Conservation (phyloP, 2,113 vertebrate species). For the Lepus europaeus region DNA sequence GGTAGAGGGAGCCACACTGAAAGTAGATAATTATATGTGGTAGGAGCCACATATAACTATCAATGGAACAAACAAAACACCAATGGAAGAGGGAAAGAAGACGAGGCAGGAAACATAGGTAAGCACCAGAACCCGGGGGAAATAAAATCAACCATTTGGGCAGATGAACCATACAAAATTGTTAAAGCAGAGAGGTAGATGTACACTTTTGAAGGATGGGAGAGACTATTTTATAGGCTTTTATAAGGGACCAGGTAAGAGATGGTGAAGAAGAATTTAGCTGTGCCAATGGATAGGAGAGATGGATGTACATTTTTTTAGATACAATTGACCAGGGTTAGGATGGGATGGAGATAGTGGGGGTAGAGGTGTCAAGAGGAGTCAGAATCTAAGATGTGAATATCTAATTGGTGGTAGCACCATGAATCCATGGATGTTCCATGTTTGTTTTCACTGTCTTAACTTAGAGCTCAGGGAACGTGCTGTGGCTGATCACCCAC, state of each 20-base stretch:
- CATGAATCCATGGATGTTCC: not conserved
- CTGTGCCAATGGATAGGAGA: not conserved
- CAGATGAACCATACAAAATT: not conserved
- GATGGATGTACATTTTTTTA: not conserved
- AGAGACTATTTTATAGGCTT: not conserved
- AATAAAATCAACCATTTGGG: not conserved
- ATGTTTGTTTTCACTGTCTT: slow-evolving; percentile 49
- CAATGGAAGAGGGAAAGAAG: not conserved
- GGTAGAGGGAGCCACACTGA: not conserved
- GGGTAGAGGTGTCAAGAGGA: not conserved
- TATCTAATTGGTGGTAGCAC: not conserved
- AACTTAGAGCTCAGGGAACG: slow-evolving; percentile 42
- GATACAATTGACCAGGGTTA: slow-evolving; percentile 19
- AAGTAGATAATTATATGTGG: not conserved
- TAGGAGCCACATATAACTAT: not conserved
- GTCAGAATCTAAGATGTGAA: not conserved
- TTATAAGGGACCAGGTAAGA: not conserved
- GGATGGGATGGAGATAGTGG: not conserved
- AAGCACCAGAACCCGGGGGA: not conserved
- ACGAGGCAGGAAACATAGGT: not conserved
- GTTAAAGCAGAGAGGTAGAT: not conserved
- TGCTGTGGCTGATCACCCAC: not conserved
- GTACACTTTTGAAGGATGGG: not conserved
- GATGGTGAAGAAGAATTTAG: slow-evolving; percentile 5
- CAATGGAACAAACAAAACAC: not conserved